Evolutionary conservation across 2,797 vertebrate species (phyloP), one percentile per base, ranked within the genome.

Genomic region (Syncerus caffer): DNA sequence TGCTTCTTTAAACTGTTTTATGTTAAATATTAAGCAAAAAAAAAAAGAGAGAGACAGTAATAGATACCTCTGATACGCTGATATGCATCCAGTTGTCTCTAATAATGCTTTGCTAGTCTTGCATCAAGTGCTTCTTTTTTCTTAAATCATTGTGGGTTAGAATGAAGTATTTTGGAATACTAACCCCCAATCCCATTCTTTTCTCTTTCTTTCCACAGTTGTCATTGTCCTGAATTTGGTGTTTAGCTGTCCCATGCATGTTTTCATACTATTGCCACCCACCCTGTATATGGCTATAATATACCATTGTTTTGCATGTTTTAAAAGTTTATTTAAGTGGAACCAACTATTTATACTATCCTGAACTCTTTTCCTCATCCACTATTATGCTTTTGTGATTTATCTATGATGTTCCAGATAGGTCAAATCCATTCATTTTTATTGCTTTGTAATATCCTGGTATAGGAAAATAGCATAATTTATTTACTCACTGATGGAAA

Each of bases 291-390:
- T 53, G 12, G 12, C 42, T 58, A 13, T 89, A 67, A 58, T 47
- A 87, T 42, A 38, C 11, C 85, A 80, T 53, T 89, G n/a, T 85
- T 94, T 87, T 86, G 23, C 15, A 34, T 45, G 4, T 51, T 74
- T 95, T 95, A 86, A 50, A 86, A 57, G 19, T 92, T 93, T 53
- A 85, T 76, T 97, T 96, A 90, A 92, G 51, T 79, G 64, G 17
- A 38, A 79, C 11, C 4, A 27, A 67, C 42, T 71, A 51, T 71
- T 91, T 79, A n/a, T 76, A 88, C 57, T 64, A 82, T 90, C 12
- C 64, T 53, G 42, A 84, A 14, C 6, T n/a, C 29, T 34, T 89
- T 95, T 89, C 4, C 14, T 42, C 11, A 6, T 42, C 93, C 53
- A 89, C 25, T 15, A 62, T 67, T 88, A 53, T 89, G n/a, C 42